Base-by-base conservation (phyloP, 2,113 vertebrate species). In the Myotis brandtii region DNA sequence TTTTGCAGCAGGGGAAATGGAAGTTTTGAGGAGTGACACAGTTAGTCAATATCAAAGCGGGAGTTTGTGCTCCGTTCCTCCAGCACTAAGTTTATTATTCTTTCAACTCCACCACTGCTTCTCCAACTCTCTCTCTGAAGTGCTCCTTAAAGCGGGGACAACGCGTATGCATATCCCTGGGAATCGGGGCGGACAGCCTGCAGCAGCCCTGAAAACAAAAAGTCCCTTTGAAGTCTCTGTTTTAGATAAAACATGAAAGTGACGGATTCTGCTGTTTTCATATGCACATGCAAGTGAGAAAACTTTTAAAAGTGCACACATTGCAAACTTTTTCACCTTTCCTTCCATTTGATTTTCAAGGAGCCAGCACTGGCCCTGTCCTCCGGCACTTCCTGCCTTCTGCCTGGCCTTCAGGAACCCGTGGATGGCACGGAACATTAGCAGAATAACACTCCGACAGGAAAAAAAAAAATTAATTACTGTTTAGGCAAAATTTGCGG, bases 171-270 rank as follows among this genome's bases (percentile, higher is more conserved):
- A 50, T 52, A 34, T 93, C 91, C 91, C 89, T 48, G 64, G 97
- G 14, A 96, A 95, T 93, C 93, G 46, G 93, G 95, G 96, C 93
- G 89, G 91, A 97, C 91, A 96, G 97, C 97, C 97, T 89, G 97
- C 52, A 97, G 97, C 94, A 84, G 86, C 97, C 97, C 96, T 34
- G 95, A 86, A 92, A 97, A 97, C 97, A 97, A 75, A 97, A 95
- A 97, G 94, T 75, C 59, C 96, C 97, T 97, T 97, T 97, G 97
- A 97, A 97, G 97, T 76, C 70, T 83, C 93, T 94, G 95, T 96
- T 97, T 97, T 91, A 97, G 95, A 96, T 93, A 86, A 94, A 97
- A 93, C 95, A 96, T 97, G 96, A 97, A 97, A 97, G 97, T 83
- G 96, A 97, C 95, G 93, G 94, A 86, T 43, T 97, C 93, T 85